Conservation (phyloP, 2,797 vertebrate genomes). For the Leucoraja ocellata region DNA sequence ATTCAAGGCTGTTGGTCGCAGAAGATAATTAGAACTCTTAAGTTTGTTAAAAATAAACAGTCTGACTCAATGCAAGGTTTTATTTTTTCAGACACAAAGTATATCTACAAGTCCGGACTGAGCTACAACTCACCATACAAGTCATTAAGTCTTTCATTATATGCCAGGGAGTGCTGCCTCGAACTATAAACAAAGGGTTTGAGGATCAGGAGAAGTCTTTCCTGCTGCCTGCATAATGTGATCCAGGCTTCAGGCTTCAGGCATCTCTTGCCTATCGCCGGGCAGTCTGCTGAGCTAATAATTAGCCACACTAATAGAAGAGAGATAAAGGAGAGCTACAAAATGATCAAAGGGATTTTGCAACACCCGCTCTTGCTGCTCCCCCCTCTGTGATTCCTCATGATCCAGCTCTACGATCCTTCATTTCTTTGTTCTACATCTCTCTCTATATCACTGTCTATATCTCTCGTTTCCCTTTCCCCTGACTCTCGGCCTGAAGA, state of each 20-base stretch:
- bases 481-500: no score
- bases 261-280: background rate
- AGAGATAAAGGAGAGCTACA: background rate
- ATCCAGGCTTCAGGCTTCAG: background rate
- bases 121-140: background rate
- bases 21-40: slow-evolving; percentile 14
- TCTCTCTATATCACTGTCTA: no score
- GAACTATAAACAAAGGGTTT: background rate
- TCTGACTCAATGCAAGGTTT: background rate
- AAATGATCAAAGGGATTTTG: background rate
- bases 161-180: background rate
- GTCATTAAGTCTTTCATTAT: background rate
- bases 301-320: background rate
- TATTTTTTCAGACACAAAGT: background rate
- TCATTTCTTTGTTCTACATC: no score
- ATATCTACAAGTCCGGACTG: background rate
- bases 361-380: no score
- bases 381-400: no score
- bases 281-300: background rate
- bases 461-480: no score
- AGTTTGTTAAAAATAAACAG: background rate
- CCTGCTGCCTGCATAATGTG: slow-evolving; percentile 12
- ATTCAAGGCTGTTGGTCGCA: background rate
- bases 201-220: background rate
- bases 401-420: no score